Conservation (phyloP, 1,140 invertebrate species). For the Augochlora pura region DNA sequence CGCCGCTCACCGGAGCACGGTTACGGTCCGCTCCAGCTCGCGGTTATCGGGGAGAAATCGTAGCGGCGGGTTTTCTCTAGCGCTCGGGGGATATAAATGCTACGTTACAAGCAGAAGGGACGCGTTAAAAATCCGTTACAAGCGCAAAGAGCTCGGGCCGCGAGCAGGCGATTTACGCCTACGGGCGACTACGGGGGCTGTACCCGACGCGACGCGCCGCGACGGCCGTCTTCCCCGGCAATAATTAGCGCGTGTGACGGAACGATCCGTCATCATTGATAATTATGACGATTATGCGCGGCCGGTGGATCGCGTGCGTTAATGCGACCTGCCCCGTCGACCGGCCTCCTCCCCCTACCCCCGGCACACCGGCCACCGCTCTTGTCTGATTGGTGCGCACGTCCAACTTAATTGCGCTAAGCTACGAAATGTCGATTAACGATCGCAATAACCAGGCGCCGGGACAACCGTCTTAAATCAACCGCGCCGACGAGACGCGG, state of each 20-base stretch:
- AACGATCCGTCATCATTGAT: conserved; percentile 73
- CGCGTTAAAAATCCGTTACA: conserved; percentile 56
- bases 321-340: conserved; percentile 57
- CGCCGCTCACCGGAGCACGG: too few species aligned
- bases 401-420: conserved; percentile 71
- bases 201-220: neutral
- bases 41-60: conserved; percentile 5
- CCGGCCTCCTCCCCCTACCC: neutral
- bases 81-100: conserved; percentile 48
- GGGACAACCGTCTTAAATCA: conserved; percentile 70
- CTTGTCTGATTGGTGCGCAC: conserved; percentile 61
- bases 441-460: conserved; percentile 70
- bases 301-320: conserved; percentile 66
- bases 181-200: conserved; percentile 29
- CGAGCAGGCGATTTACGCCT: conserved; percentile 54
- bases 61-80: neutral
- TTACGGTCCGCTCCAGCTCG: too few species aligned
- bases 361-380: neutral
- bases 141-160: conserved; percentile 37
- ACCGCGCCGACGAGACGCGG: conserved; percentile 3
- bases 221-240: conserved; percentile 46
- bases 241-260: conserved; percentile 71
- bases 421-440: conserved; percentile 73
- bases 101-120: conserved; percentile 39
- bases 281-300: conserved; percentile 73